Conservation (phyloP, 2,797 vertebrate genomes). For the Lophotriccus pileatus region DNA sequence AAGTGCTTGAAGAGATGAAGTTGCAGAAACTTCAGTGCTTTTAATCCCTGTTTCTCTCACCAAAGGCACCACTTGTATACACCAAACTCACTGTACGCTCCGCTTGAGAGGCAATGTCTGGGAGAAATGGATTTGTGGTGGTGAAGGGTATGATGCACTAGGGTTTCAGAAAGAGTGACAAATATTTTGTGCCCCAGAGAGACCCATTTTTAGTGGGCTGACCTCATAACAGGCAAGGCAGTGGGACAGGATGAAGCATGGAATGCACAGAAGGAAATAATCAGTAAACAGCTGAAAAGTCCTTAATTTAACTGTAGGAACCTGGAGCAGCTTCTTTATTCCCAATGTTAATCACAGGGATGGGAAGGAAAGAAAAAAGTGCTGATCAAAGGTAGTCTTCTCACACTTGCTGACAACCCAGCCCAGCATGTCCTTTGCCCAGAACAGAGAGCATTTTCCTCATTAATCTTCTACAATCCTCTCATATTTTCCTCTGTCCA, state of each 20-base stretch:
- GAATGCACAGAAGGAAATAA: neutral
- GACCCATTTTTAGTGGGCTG: neutral
- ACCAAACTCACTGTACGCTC: accelerated
- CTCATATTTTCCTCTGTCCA: neutral
- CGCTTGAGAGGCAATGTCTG: neutral
- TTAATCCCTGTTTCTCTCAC: neutral
- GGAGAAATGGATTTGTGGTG: neutral
- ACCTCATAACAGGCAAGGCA: neutral
- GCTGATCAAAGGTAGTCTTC: neutral
- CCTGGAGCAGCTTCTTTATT: neutral
- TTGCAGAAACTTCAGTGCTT: neutral
- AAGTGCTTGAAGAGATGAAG: neutral
- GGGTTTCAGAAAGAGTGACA: neutral
- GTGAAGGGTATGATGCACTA: no score
- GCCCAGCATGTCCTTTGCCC: neutral
- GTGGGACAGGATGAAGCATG: neutral
- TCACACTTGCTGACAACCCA: neutral
- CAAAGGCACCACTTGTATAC: neutral
- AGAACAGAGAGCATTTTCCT: neutral
- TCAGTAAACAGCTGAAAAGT: neutral
- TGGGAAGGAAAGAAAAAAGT: neutral
- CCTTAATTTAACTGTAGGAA: neutral
- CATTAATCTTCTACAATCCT: neutral
- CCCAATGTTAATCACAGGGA: neutral
- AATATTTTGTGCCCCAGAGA: neutral